Evolutionary conservation across 2,888 invertebrate species (phyloP).

Genomic region (Pachycephus smyrnensis): DNA sequence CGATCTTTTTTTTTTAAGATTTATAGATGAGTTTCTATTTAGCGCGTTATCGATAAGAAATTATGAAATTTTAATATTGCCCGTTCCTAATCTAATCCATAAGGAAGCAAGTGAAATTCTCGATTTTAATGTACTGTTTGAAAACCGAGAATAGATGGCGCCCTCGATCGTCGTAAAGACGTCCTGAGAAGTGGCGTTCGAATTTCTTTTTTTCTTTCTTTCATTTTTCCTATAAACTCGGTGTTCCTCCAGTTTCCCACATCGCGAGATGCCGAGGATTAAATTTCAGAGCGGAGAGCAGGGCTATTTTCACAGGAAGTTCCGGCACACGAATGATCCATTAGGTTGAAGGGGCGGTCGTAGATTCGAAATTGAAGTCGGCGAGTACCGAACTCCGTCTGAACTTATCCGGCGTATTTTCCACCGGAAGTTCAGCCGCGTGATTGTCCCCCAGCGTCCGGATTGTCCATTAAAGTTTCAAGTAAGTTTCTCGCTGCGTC

Average conservation of each 20-base stretch:
- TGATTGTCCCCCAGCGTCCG: conserved; percentile 45
- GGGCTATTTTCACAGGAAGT: neutral
- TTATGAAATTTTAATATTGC: neutral
- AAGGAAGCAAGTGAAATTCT: neutral
- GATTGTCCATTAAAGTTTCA: conserved; percentile 58
- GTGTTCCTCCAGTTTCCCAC: neutral
- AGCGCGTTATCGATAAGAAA: neutral
- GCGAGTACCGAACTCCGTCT: neutral
- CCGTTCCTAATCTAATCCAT: neutral
- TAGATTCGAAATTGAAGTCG: neutral
- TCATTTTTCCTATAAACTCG: neutral
- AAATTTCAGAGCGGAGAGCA: neutral
- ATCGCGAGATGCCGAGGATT: neutral
- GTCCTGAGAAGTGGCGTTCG: neutral
- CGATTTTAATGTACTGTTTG: neutral
- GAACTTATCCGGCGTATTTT: neutral
- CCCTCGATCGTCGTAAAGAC: neutral
- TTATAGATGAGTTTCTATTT: no score
- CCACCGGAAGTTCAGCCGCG: conserved; percentile 4
- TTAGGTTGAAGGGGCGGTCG: neutral
- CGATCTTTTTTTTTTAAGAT: no score
- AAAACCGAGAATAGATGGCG: neutral
- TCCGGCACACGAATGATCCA: neutral
- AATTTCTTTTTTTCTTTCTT: neutral
- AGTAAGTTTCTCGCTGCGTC: conserved; percentile 39